These are phyloP conservation scores for Chironomus striatipennis DNA, from an alignment of 1,140 invertebrate species.

Conservation along the genomic window DNA sequence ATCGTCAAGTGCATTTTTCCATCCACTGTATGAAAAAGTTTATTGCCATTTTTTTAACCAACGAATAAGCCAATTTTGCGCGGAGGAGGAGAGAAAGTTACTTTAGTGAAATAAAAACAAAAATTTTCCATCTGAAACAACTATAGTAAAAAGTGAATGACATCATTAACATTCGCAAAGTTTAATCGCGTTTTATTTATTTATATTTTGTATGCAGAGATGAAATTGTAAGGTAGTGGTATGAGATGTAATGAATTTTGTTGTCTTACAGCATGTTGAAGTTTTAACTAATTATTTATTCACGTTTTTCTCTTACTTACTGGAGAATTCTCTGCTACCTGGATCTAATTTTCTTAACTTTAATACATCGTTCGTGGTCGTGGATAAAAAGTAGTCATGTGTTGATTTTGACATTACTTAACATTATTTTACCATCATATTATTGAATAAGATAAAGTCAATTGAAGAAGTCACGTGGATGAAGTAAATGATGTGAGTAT, in stretches of 20 bases:
- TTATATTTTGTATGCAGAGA: background rate
- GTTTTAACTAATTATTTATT: background rate
- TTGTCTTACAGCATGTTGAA: background rate
- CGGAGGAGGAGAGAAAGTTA: background rate
- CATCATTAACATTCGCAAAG: slow-evolving; percentile 18
- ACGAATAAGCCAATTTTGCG: background rate
- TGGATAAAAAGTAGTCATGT: no score
- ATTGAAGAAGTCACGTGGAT: no score
- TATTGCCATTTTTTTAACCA: background rate
- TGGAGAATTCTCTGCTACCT: background rate
- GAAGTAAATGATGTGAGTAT: no score
- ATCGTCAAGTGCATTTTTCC: background rate
- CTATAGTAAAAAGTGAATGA: slow-evolving; percentile 12
- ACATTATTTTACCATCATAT: no score
- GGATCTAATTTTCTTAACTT: background rate
- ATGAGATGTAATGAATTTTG: no score
- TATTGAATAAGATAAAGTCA: no score
- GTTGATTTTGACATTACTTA: no score
- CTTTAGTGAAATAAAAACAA: background rate
- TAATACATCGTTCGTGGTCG: background rate
- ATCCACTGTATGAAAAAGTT: background rate
- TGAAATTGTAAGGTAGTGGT: no score
- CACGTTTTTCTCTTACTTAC: background rate
- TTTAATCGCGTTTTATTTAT: slow-evolving; percentile 1
- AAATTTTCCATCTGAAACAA: background rate